Percentiles rank a stretch among this genome's conserved stretches.
phyloP scores from a whole-genome alignment of 2,797 vertebrate genomes.

The Sternarchorhynchus goeldii region DNA sequence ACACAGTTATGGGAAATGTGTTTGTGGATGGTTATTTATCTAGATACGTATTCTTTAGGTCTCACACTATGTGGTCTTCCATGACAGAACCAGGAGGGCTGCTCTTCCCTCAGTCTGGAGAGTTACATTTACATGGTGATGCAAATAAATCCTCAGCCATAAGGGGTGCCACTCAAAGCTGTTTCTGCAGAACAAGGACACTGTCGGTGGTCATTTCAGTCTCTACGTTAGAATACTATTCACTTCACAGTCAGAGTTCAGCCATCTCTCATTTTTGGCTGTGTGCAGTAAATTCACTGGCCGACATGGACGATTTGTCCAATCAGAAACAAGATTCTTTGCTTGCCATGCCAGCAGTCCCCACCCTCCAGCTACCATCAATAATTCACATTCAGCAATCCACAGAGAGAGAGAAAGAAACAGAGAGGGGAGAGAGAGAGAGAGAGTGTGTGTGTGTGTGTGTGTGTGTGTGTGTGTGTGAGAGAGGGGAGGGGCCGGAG shows the following conservation, averaged over 20 bases:
- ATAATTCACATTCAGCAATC: constrained; percentile 68
- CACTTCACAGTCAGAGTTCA: not conserved
- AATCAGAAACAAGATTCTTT: constrained; percentile 54
- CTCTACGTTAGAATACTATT: not conserved
- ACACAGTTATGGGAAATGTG: not conserved
- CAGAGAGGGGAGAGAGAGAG: not conserved
- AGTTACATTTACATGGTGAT: not conserved
- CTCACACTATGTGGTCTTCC: not conserved
- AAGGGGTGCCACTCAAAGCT: not conserved
- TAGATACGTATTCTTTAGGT: not conserved
- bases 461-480: too few species aligned
- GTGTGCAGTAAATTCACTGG: not conserved
- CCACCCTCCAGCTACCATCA: constrained; percentile 61
- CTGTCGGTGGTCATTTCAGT: not conserved
- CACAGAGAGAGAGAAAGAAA: constrained; percentile 25
- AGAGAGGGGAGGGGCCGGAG: not conserved
- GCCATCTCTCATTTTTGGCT: constrained; percentile 3
- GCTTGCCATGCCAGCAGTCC: constrained; percentile 54
- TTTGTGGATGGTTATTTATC: not conserved
- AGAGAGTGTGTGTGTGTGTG: too few species aligned
- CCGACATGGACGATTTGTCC: constrained; percentile 43
- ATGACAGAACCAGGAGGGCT: not conserved
- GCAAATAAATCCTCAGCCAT: not conserved
- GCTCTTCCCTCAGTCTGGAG: not conserved
- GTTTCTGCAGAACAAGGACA: not conserved